Conservation (phyloP, 2,113 vertebrate species). For the Mirounga angustirostris region DNA sequence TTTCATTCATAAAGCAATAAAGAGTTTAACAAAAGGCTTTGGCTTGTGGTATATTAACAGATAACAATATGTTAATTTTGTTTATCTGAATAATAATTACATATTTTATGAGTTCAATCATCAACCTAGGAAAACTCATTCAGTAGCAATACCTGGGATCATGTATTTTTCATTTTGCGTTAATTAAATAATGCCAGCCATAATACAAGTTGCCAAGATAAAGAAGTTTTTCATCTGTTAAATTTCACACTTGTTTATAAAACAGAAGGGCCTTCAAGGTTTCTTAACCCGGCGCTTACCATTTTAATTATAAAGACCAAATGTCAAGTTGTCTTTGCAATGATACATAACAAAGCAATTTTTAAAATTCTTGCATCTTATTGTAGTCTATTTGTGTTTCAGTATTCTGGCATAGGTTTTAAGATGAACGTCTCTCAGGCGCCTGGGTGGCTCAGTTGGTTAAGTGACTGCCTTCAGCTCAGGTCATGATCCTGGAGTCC, state of each 20-base stretch:
- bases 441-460: too few species aligned
- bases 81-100: slow-evolving; percentile 72
- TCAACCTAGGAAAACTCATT: slow-evolving; percentile 27
- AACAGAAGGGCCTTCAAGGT: slow-evolving; percentile 62
- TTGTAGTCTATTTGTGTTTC: slow-evolving; percentile 61
- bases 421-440: not conserved
- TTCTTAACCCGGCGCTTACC: slow-evolving; percentile 20
- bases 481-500: too few species aligned
- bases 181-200: slow-evolving; percentile 70
- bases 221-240: slow-evolving; percentile 27
- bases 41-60: not conserved
- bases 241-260: slow-evolving; percentile 71
- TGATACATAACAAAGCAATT: slow-evolving; percentile 1
- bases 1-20: slow-evolving; percentile 27
- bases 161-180: slow-evolving; percentile 68
- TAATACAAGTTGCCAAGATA: slow-evolving; percentile 55
- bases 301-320: slow-evolving; percentile 59
- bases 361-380: not conserved
- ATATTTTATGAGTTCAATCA: slow-evolving; percentile 50
- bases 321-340: slow-evolving; percentile 33
- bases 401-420: slow-evolving; percentile 74
- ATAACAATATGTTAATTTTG: slow-evolving; percentile 37
- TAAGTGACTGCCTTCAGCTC: too few species aligned
- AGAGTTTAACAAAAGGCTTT: slow-evolving; percentile 14
- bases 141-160: slow-evolving; percentile 41